These are phyloP conservation scores for Habrosyne pyritoides DNA, from an alignment of 2,888 invertebrate genomes.

Conservation along the genomic window DNA sequence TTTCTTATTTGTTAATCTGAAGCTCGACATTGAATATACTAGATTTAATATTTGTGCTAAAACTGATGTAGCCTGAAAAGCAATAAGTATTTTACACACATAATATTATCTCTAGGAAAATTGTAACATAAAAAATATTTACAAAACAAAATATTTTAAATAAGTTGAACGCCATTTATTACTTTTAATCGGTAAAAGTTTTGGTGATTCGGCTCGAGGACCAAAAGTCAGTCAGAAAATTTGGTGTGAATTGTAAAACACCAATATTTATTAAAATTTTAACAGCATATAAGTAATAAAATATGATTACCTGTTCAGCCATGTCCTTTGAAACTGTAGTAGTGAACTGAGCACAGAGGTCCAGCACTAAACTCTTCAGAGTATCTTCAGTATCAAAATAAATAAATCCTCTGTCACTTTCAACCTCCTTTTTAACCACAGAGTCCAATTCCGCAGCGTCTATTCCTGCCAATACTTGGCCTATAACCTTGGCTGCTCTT, in stretches of 20 bases:
- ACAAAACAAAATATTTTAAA: too few species aligned
- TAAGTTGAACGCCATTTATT: not conserved
- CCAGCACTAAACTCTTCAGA: slow-evolving; percentile 87
- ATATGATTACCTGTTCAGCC: slow-evolving; percentile 85
- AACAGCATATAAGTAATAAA: slow-evolving; percentile 4
- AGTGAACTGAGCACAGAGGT: slow-evolving; percentile 89
- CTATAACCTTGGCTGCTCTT: slow-evolving; percentile 89
- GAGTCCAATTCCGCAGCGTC: slow-evolving; percentile 84
- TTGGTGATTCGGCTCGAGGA: not conserved
- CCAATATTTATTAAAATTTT: not conserved
- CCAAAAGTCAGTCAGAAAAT: not conserved
- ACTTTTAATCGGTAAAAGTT: not conserved
- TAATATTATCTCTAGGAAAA: not conserved
- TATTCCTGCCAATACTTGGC: slow-evolving; percentile 86
- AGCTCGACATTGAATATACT: slow-evolving; percentile 58
- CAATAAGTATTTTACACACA: not conserved
- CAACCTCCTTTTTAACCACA: slow-evolving; percentile 62
- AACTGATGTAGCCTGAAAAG: slow-evolving; percentile 76
- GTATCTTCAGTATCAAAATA: slow-evolving; percentile 84
- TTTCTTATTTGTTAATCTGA: slow-evolving; percentile 49
- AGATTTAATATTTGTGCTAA: slow-evolving; percentile 82
- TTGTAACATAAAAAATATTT: too few species aligned
- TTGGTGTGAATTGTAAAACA: not conserved
- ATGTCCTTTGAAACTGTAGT: slow-evolving; percentile 88
- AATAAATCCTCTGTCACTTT: slow-evolving; percentile 82